These are phyloP conservation scores for Anguilla megastoma DNA, from an alignment of 2,797 vertebrate genomes.

Conservation along the genomic window DNA sequence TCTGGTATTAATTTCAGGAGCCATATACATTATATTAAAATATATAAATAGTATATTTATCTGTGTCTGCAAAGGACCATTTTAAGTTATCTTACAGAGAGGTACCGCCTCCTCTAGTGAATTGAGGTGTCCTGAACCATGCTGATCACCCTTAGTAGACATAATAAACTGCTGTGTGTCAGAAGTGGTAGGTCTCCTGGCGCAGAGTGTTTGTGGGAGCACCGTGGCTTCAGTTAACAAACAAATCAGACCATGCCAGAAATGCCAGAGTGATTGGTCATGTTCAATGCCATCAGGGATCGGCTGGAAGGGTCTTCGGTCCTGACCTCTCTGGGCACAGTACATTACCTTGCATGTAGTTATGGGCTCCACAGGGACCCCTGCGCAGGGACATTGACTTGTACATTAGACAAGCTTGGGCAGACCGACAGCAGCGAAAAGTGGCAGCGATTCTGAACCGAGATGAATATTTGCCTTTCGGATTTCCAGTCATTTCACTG, in stretches of 20 bases:
- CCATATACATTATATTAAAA: too few relatives aligned
- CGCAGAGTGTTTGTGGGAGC: not conserved
- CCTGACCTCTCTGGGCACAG: not conserved
- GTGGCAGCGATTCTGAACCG: not conserved
- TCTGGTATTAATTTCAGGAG: too few relatives aligned
- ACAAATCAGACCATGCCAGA: not conserved
- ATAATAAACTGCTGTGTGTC: not conserved
- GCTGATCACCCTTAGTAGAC: not conserved
- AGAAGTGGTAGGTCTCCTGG: not conserved
- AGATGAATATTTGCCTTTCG: not conserved
- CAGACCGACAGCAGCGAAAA: not conserved
- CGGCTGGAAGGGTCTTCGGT: not conserved
- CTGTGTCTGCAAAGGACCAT: too few relatives aligned
- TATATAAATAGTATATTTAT: too few relatives aligned
- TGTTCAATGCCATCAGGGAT: conserved; percentile 19
- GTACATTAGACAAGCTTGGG: not conserved
- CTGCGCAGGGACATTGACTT: not conserved
- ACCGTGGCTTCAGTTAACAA: not conserved
- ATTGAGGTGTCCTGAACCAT: not conserved
- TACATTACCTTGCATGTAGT: not conserved
- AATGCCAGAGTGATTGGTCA: not conserved
- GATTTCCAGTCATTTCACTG: not conserved
- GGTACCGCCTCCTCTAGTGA: too few relatives aligned
- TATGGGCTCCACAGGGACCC: not conserved
- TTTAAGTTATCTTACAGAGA: too few relatives aligned